A percentile compares a stretch with the other conserved stretches of the same genome.
These are phyloP conservation scores for Noturus placidus DNA, from an alignment of 2,113 vertebrate species.

Conservation along the genomic window DNA sequence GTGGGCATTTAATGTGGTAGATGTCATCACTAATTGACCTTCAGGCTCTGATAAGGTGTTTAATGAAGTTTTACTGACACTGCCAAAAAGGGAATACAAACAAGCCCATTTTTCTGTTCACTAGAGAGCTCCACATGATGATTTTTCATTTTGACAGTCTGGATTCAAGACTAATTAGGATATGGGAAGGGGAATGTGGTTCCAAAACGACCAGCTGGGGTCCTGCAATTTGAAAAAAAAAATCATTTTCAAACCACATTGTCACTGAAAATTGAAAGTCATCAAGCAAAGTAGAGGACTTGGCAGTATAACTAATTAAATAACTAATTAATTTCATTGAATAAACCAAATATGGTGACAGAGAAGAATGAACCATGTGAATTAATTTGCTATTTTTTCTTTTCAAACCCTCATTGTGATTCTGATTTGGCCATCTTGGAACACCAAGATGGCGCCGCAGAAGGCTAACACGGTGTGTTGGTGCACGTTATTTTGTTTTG, in stretches of 20 bases:
- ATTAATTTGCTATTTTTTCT: conserved; percentile 33
- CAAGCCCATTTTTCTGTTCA: neutral
- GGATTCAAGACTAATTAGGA: neutral
- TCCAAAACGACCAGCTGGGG: conserved; percentile 12
- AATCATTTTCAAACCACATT: neutral
- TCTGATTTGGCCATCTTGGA: too few relatives aligned
- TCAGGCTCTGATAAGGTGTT: conserved; percentile 8
- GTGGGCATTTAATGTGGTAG: conserved; percentile 24
- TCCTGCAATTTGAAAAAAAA: neutral
- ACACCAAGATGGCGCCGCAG: too few relatives aligned
- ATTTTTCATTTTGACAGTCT: conserved; percentile 11
- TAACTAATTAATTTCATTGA: neutral
- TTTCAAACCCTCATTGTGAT: conserved; percentile 27
- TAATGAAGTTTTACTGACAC: conserved; percentile 13
- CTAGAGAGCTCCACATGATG: neutral
- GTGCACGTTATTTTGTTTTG: too few relatives aligned
- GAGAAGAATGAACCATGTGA: neutral
- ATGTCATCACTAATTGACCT: conserved; percentile 26
- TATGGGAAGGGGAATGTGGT: neutral
- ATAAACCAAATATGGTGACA: conserved; percentile 21
- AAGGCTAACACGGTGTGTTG: too few relatives aligned
- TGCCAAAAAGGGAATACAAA: conserved; percentile 5
- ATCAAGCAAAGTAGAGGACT: neutral
- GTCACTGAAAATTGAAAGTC: conserved; percentile 5
- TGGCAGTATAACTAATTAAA: conserved; percentile 17